These are phyloP conservation scores for Lichenostomus cassidix DNA, from an alignment of 2,113 vertebrate genomes.

Conservation along the genomic window DNA sequence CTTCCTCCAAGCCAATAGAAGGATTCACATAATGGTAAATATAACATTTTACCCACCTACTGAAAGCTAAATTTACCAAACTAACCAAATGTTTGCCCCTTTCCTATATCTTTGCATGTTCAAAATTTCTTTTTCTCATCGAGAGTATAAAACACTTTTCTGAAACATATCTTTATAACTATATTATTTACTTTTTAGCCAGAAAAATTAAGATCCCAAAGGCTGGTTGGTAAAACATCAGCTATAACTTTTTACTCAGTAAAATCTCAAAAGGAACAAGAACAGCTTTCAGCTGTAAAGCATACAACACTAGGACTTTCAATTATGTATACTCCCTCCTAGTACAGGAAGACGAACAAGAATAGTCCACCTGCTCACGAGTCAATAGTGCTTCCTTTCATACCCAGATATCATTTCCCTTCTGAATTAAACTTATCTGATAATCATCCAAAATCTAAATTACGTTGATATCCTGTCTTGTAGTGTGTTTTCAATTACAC, in stretches of 20 bases:
- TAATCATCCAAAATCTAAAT: background rate
- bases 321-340: background rate
- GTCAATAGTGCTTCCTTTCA: conserved; percentile 36
- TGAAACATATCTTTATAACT: background rate
- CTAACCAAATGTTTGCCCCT: background rate
- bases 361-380: background rate
- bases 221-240: background rate
- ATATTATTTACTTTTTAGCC: background rate
- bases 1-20: background rate
- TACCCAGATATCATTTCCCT: background rate
- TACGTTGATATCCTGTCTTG: background rate
- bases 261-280: background rate
- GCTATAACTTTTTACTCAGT: background rate
- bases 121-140: background rate
- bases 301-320: background rate
- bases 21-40: background rate
- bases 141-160: background rate
- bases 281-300: background rate
- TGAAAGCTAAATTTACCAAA: background rate
- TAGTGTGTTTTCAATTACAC: background rate
- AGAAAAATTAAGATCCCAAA: background rate
- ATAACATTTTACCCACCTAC: background rate
- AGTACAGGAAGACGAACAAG: background rate
- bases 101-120: background rate
- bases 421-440: background rate